Base-by-base conservation (phyloP, 2,797 vertebrate genomes). In the Falco novaeseelandiae region DNA sequence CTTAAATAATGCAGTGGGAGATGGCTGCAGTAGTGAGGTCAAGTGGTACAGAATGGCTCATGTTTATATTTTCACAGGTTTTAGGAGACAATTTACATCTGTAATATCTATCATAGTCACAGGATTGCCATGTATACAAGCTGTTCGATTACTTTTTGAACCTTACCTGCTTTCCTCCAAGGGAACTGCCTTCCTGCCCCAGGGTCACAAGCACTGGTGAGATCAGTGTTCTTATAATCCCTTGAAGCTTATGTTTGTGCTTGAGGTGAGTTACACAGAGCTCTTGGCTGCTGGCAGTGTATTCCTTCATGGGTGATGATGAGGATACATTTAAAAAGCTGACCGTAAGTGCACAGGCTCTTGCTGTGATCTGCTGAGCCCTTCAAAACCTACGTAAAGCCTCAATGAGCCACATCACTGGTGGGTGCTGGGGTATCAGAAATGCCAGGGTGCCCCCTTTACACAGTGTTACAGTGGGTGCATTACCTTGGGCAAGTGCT, bases 391-490 rank as follows among this genome's bases (percentile, higher is more conserved):
- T 76, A 17, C 51, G 22, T 29, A 52, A 76, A 94, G 40, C 8
- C 19, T 78, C 44, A 49, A 14, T 3, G 8, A 88, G 18, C 8
- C 17, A 11, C 9, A 6, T 87, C 36, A 14, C 26, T 55, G 65
- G 44, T 32, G n/a, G 29, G 5, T 27, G 7, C 34, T 36, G 46
- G 2, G 22, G 16, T 4, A 46, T n/a, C 46, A 17, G 32, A 84
- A 71, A 40, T 63, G 36, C 42, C 36, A 48, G 54, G 15, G 2
- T 78, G 7, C 21, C 14, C 10, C 4, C 34, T 84, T 82, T 49
- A 52, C 1, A 0, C 23, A 40, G 46, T 0, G 0, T 26, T 61
- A 38, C 23, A 26, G 29, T 20, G 22, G 10, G 11, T 67, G 5
- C 5, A 6, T 87, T 84, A 54, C 7, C 17, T 17, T 52, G 44